Evolutionary conservation across 2,113 vertebrate species (phyloP).

Genomic region (Scomber japonicus): DNA sequence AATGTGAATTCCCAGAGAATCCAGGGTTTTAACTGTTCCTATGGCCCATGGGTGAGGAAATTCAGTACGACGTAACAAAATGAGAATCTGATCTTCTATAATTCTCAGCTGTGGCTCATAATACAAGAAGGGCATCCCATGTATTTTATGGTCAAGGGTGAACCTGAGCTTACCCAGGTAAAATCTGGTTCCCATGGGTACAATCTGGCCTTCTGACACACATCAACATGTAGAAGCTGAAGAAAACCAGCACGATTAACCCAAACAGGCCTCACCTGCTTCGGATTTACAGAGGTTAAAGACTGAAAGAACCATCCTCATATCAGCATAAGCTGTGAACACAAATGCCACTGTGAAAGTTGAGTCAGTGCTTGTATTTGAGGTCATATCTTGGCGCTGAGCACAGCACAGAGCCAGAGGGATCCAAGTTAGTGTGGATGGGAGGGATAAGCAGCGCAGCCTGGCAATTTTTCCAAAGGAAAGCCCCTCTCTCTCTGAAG

Average conservation of each 20-base stretch:
- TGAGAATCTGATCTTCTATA: slow-evolving; percentile 46
- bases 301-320: slow-evolving; percentile 25
- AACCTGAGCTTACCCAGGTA: slow-evolving; percentile 19
- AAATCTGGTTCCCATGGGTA: slow-evolving; percentile 35
- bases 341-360: slow-evolving; percentile 19
- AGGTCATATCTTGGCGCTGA: slow-evolving; percentile 60
- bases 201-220: slow-evolving; percentile 8
- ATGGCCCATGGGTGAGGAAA: slow-evolving; percentile 40
- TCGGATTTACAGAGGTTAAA: slow-evolving; percentile 36
- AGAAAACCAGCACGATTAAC: slow-evolving; percentile 23
- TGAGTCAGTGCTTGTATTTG: slow-evolving; percentile 41
- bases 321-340: slow-evolving; percentile 23
- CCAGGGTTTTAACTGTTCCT: slow-evolving; percentile 64
- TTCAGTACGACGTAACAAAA: slow-evolving; percentile 25
- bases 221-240: slow-evolving; percentile 16
- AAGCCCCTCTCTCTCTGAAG: slow-evolving; percentile 49
- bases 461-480: slow-evolving; percentile 35
- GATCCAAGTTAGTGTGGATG: slow-evolving; percentile 32
- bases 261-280: slow-evolving; percentile 30
- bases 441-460: slow-evolving; percentile 29
- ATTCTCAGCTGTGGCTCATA: slow-evolving; percentile 41
- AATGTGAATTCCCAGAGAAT: slow-evolving; percentile 72
- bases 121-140: slow-evolving; percentile 10
- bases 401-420: background rate
- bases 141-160: slow-evolving; percentile 18